A percentile compares a stretch with the other conserved stretches of the same genome.
Conservation (phyloP, 2,888 invertebrate genomes). For the Philhelius pedissequus region DNA sequence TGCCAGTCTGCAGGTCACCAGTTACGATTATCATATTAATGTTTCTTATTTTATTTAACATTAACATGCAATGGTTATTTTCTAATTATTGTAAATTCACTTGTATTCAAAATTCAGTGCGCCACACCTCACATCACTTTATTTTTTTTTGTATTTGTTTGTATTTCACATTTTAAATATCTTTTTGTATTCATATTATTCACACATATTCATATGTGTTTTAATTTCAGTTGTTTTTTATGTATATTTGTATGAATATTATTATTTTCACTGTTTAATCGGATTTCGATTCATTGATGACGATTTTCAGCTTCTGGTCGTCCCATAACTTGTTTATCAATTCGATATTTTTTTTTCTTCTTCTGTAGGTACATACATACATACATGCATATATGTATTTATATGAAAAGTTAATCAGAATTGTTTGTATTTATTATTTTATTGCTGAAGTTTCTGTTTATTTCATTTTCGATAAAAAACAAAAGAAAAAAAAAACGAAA, state of each 20-base stretch:
- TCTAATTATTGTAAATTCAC: constrained; percentile 11
- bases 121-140: not conserved
- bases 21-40: constrained; percentile 64
- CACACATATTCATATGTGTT: not conserved
- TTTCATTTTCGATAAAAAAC: constrained; percentile 52
- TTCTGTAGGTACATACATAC: no score
- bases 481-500: not conserved
- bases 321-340: constrained; percentile 71
- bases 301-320: constrained; percentile 53
- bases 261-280: constrained; percentile 28
- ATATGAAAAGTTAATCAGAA: constrained; percentile 67
- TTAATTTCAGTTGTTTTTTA: not conserved
- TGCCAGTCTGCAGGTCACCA: constrained; percentile 49
- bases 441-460: constrained; percentile 69
- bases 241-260: no score
- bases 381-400: no score
- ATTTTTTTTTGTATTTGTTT: constrained; percentile 10
- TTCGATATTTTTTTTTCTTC: constrained; percentile 28
- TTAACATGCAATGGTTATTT: not conserved
- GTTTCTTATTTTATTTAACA: constrained; percentile 19
- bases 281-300: constrained; percentile 35
- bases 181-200: constrained; percentile 36
- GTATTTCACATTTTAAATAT: constrained; percentile 44
- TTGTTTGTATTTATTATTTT: constrained; percentile 70
- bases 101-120: constrained; percentile 14